Percentiles rank a stretch among this genome's conserved stretches.
phyloP scores from a whole-genome alignment of 1,140 invertebrate genomes.

The Drosophila kohkoa region DNA sequence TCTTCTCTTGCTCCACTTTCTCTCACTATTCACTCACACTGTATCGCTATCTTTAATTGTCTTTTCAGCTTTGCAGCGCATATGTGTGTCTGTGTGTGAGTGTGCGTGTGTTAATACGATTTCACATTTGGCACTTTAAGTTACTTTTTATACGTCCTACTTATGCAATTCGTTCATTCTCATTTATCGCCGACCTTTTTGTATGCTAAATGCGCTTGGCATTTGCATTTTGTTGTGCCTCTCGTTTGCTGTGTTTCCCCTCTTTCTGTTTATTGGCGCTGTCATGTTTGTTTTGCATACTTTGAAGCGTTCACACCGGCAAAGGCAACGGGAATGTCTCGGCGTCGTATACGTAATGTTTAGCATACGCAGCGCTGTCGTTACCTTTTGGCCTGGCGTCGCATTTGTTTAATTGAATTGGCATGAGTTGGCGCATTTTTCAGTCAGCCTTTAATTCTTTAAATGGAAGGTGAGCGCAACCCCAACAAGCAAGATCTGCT shows the following conservation, averaged over 20 bases:
- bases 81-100: slow-evolving; percentile 19
- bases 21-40: background rate
- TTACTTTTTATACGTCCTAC: slow-evolving; percentile 71
- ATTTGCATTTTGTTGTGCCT: slow-evolving; percentile 67
- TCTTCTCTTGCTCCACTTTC: background rate
- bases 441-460: slow-evolving; percentile 42
- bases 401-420: slow-evolving; percentile 77
- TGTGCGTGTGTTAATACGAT: slow-evolving; percentile 55
- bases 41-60: slow-evolving; percentile 66
- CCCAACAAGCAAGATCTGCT: slow-evolving; percentile 30
- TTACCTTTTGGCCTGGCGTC: slow-evolving; percentile 29
- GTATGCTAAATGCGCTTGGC: slow-evolving; percentile 56
- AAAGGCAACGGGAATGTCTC: too few relatives aligned
- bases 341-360: slow-evolving; percentile 38
- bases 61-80: slow-evolving; percentile 29
- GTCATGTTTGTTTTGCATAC: slow-evolving; percentile 75
- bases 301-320: slow-evolving; percentile 46
- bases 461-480: slow-evolving; percentile 35
- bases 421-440: slow-evolving; percentile 46
- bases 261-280: slow-evolving; percentile 31
- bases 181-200: slow-evolving; percentile 58
- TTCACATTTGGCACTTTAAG: slow-evolving; percentile 69
- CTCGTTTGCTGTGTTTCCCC: background rate
- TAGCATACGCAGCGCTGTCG: slow-evolving; percentile 54
- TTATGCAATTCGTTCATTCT: slow-evolving; percentile 78